A percentile compares a stretch with the other conserved stretches of the same genome.
phyloP scores from a whole-genome alignment of 2,113 vertebrate species.

The Xyrauchen texanus region DNA sequence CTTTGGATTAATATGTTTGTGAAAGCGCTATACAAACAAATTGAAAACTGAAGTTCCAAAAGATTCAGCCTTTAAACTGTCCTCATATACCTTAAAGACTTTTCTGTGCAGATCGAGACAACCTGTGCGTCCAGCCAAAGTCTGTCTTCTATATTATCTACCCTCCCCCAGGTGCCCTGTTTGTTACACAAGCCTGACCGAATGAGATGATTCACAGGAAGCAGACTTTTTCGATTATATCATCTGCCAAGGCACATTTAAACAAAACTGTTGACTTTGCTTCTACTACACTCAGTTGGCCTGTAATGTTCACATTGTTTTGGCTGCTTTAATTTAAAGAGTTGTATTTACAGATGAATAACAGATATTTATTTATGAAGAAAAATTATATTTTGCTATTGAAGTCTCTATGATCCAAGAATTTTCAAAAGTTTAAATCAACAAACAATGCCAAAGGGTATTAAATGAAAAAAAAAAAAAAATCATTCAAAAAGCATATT shows the following conservation, averaged over 20 bases:
- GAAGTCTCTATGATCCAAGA: background rate
- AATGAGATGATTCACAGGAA: slow-evolving; percentile 16
- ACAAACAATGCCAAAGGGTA: background rate
- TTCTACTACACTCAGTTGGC: background rate
- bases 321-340: background rate
- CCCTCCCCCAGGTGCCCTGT: background rate
- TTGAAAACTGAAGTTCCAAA: background rate
- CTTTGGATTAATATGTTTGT: background rate
- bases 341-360: background rate
- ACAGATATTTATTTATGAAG: background rate
- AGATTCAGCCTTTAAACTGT: slow-evolving; percentile 19
- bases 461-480: background rate
- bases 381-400: background rate
- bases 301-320: background rate
- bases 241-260: slow-evolving; percentile 26
- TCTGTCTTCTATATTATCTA: slow-evolving; percentile 24
- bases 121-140: slow-evolving; percentile 21
- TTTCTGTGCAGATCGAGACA: background rate
- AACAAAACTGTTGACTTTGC: slow-evolving; percentile 6
- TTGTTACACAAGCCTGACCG: slow-evolving; percentile 25
- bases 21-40: background rate
- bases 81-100: background rate
- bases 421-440: background rate
- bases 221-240: slow-evolving; percentile 19
- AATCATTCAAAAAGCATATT: background rate